Evolutionary conservation across 2,888 invertebrate species (phyloP).

Genomic region (Philonicus albiceps): DNA sequence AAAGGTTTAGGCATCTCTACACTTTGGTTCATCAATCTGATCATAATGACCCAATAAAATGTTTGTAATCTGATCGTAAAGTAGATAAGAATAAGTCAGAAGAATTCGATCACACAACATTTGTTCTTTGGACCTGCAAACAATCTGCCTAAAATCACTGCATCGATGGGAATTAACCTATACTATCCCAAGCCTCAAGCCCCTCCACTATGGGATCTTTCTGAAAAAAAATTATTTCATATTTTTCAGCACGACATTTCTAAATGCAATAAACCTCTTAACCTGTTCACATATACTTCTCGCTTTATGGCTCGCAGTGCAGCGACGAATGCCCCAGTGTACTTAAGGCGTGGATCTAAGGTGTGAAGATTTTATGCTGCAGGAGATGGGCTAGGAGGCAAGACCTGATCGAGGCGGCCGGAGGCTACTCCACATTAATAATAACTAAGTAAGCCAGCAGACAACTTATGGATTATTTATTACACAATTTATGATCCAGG

Average conservation of each 20-base stretch:
- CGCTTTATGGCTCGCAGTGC: constrained; percentile 46
- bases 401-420: constrained; percentile 43
- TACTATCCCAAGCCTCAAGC: neutral
- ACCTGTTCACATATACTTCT: constrained; percentile 52
- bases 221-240: constrained; percentile 45
- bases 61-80: constrained; percentile 26
- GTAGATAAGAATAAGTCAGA: constrained; percentile 7
- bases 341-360: neutral
- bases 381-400: neutral
- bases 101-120: neutral
- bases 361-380: constrained; percentile 22
- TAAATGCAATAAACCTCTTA: constrained; percentile 52
- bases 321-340: neutral
- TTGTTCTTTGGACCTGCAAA: neutral
- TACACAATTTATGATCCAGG: constrained; percentile 52
- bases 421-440: constrained; percentile 50
- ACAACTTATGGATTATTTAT: constrained; percentile 51
- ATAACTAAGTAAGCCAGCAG: constrained; percentile 51
- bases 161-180: neutral
- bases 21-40: constrained; percentile 11
- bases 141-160: neutral
- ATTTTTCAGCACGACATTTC: constrained; percentile 53
- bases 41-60: constrained; percentile 38
- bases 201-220: neutral
- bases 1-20: neutral